Base-by-base conservation (phyloP, 2,797 vertebrate species). In the Dendrocincla fuliginosa region DNA sequence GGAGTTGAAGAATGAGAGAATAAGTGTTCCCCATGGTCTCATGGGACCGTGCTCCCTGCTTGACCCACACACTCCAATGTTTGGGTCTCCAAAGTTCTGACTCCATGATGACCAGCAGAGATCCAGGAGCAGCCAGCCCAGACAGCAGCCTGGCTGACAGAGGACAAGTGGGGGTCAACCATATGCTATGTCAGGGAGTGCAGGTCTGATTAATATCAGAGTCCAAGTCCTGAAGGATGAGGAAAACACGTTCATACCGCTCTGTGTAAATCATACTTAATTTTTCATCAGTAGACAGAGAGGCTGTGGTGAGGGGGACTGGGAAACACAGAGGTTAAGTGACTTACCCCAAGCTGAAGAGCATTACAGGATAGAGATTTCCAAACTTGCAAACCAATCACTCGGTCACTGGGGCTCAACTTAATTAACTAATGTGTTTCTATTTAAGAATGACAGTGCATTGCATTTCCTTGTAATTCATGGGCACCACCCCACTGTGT, bases 351-450 rank as follows among this genome's bases (percentile, higher is more conserved):
- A 67, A 10, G 47, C 32, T 59, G 47, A 76, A 83, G 33, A 75
- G 57, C 69, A 50, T 11, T 83, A 52, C 27, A 49, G 64, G 44
- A 52, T 28, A 49, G 78, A 92, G 55, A 87, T 85, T 67, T 92
- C 78, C 60, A 76, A 90, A 49, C 37, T 30, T 89, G 23, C 75
- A 93, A 56, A 69, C 25, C 24, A 33, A 37, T 69, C 59, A 15
- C 76, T 91, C 80, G 52, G 59, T 76, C 78, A 65, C 68, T 16
- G 55, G 73, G 84, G 87, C 82, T 87, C 93, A 60, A 74, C 74
- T 93, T 87, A 96, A 92, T 95, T 89, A 93, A 37, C 33, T 42
- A 11, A 60, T 70, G 49, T 94, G 95, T 44, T 95, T 95, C 93
- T 80, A 79, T 90, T 96, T 91, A 89, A 95, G 81, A 77, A 70